These are phyloP conservation scores for Himalopsyche japonica DNA, from an alignment of 2,888 invertebrate genomes.

Conservation along the genomic window DNA sequence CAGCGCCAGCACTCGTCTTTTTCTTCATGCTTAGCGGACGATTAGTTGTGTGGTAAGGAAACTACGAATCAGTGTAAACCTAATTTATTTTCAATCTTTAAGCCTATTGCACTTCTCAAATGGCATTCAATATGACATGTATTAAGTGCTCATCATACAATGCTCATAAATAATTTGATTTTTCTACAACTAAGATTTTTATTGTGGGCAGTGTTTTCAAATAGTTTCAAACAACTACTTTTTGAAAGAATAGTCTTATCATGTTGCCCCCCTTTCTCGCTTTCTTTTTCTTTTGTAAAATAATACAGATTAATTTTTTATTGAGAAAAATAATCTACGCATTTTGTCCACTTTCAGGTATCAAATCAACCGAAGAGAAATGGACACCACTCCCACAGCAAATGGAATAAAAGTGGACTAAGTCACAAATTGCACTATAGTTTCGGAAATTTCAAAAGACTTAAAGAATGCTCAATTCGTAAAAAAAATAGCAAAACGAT, in stretches of 20 bases:
- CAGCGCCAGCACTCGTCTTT: slow-evolving; percentile 87
- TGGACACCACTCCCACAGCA: slow-evolving; percentile 54
- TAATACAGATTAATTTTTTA: too few relatives aligned
- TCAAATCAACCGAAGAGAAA: slow-evolving; percentile 62
- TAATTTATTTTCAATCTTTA: not conserved
- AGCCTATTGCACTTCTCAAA: too few relatives aligned
- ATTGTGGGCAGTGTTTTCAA: too few relatives aligned
- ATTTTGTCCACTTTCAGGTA: slow-evolving; percentile 50
- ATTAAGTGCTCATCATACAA: too few relatives aligned
- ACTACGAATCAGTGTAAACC: not conserved
- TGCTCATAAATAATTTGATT: too few relatives aligned
- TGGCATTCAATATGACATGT: too few relatives aligned
- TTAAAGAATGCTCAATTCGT: not conserved
- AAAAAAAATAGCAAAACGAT: not conserved
- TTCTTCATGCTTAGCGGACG: slow-evolving; percentile 90
- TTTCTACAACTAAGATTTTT: not conserved
- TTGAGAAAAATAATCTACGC: not conserved
- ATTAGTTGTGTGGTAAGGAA: slow-evolving; percentile 75
- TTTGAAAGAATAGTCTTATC: too few relatives aligned
- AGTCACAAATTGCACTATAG: not conserved
- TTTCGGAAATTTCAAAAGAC: not conserved
- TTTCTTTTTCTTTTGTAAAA: too few relatives aligned
- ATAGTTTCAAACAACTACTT: too few relatives aligned
- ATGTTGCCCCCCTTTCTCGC: too few relatives aligned
- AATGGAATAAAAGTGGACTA: slow-evolving; percentile 51